Conservation (phyloP, 2,888 invertebrate species). For the Globia sparganii region DNA sequence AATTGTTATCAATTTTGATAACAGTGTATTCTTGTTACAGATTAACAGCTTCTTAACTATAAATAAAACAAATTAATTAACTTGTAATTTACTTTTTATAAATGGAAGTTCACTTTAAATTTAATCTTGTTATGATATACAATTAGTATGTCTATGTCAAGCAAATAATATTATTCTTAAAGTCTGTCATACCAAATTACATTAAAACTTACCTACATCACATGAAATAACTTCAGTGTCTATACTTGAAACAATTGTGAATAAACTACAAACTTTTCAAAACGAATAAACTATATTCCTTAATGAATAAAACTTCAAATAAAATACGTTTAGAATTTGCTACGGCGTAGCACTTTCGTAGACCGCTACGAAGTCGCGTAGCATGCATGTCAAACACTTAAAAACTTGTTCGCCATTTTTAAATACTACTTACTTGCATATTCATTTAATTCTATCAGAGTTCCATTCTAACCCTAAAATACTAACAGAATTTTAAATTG, state of each 20-base stretch:
- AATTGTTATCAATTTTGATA: neutral
- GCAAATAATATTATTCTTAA: neutral
- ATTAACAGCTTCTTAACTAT: neutral
- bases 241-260: neutral
- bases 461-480: neutral
- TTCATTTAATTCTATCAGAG: neutral
- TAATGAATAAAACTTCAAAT: neutral
- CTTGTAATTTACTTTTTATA: neutral
- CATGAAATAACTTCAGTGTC: neutral
- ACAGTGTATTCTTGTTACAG: neutral
- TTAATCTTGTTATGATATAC: neutral
- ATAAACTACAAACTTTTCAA: neutral
- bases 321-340: neutral
- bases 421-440: neutral
- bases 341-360: conserved; percentile 31
- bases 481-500: neutral
- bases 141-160: no score
- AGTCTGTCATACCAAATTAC: neutral
- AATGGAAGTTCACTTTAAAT: neutral
- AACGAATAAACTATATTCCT: neutral
- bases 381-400: neutral
- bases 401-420: neutral
- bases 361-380: neutral
- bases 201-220: neutral
- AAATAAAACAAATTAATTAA: neutral